Conservation (phyloP, 2,888 invertebrate genomes). For the Lydus trimaculatus region DNA sequence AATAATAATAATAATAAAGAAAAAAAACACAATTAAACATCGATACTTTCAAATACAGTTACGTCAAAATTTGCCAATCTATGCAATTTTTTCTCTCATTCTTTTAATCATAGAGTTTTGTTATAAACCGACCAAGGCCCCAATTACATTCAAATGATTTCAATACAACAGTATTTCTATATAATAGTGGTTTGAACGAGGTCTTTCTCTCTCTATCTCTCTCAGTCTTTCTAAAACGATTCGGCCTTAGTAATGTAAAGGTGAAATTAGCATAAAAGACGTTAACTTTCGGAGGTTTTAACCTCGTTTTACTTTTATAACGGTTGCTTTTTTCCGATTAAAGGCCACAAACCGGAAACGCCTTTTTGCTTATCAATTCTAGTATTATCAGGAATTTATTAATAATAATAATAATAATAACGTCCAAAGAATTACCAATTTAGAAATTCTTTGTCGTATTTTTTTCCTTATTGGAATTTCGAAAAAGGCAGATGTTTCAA, state of each 20-base stretch:
- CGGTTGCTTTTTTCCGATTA: slow-evolving; percentile 17
- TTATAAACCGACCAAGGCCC: neutral
- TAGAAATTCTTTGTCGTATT: neutral
- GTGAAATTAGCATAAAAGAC: slow-evolving; percentile 30
- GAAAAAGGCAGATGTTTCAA: slow-evolving; percentile 23
- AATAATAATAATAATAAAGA: too few relatives aligned
- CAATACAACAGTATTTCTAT: neutral
- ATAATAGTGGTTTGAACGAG: neutral
- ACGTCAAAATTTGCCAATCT: slow-evolving; percentile 23
- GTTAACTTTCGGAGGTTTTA: slow-evolving; percentile 35
- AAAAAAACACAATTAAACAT: neutral
- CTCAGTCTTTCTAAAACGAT: slow-evolving; percentile 12
- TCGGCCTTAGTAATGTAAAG: slow-evolving; percentile 22
- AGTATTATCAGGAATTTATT: neutral
- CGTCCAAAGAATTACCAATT: neutral
- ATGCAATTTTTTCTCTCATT: neutral
- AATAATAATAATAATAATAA: too few relatives aligned
- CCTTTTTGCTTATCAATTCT: neutral
- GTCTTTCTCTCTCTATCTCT: too few relatives aligned
- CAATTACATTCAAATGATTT: neutral
- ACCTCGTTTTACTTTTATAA: slow-evolving; percentile 26
- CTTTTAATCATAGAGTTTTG: neutral
- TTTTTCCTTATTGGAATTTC: neutral
- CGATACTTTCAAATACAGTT: slow-evolving; percentile 30
- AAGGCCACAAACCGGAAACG: slow-evolving; percentile 7